Evolutionary conservation across 2,888 invertebrate genomes (phyloP).

Genomic region (Ophion ellenae): DNA sequence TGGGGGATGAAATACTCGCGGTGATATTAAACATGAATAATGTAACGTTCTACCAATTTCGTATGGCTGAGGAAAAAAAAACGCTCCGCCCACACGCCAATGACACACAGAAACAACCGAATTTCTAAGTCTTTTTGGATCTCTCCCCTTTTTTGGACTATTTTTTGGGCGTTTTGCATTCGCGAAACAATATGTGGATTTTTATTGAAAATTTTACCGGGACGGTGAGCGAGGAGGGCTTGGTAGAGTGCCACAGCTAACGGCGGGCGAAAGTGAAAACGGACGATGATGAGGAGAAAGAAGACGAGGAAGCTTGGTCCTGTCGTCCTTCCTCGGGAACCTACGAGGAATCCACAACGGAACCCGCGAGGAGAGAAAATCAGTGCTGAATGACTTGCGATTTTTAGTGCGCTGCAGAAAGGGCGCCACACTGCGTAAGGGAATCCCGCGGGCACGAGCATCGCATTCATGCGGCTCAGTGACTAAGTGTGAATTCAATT

Average conservation of each 20-base stretch:
- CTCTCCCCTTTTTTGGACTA: not conserved
- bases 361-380: constrained; percentile 77
- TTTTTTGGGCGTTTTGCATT: constrained; percentile 24
- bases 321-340: constrained; percentile 48
- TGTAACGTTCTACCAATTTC: constrained; percentile 75
- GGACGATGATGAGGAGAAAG: constrained; percentile 54
- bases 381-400: constrained; percentile 81
- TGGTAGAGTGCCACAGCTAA: not conserved
- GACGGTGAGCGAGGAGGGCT: not conserved
- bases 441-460: constrained; percentile 59
- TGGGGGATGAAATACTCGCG: constrained; percentile 78
- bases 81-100: constrained; percentile 25
- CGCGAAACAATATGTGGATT: not conserved
- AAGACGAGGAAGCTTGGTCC: constrained; percentile 52
- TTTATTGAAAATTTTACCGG: not conserved
- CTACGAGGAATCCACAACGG: constrained; percentile 67
- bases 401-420: constrained; percentile 69
- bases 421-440: constrained; percentile 48
- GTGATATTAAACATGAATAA: constrained; percentile 83
- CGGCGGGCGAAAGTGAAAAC: constrained; percentile 54
- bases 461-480: constrained; percentile 75
- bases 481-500: constrained; percentile 83
- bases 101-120: not conserved
- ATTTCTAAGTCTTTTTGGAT: constrained; percentile 31
- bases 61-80: constrained; percentile 36